Base-by-base conservation (phyloP, 2,797 vertebrate genomes). In the Pitangus sulphuratus region DNA sequence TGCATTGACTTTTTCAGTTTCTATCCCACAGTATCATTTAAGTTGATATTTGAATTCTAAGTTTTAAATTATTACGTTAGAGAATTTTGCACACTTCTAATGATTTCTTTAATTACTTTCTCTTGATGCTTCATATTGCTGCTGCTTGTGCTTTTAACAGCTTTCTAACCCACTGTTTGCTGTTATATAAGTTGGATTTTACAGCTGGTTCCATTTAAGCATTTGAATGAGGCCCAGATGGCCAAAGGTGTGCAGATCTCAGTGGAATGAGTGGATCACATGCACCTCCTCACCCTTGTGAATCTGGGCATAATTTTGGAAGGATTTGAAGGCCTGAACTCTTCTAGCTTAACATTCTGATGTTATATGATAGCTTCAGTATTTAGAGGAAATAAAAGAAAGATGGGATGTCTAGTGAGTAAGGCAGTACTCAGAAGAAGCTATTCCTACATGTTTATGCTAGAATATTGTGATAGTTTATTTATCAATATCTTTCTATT, bases 381-480 rank as follows among this genome's bases (percentile, higher is more conserved):
- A 69, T 80, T 66, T 84, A 74, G 58, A 66, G 66, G 31, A 91
- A 93, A 44, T 42, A 42, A 86, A 91, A 83, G 61, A 74, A 82
- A 30, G 18, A n/a, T 79, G 71, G 42, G 47, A 56, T 94, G 37
- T 84, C 69, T 96, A 79, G 40, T 30, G 54, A 62, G 93, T 87
- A 95, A 94, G 69, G 82, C 72, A 87, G n/a, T 75, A 53, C 33
- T 94, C 77, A 60, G 79, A 93, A 37, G 35, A 83, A 92, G 39
- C 65, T 82, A 65, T 80, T 96, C 92, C 96, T 92, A 90, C 74
- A 33, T 92, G 76, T 91, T 92, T 95, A 90, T 98, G 89, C 88
- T 97, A 96, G 97, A 97, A 86, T 96, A 91, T 87, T 97, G 81
- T 98, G 93, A 91, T 97, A 75, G 97, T 97, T 96, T 95, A 89